These are phyloP conservation scores for Chlamydotis undulata DNA, from an alignment of 2,113 vertebrate genomes.

Conservation along the genomic window DNA sequence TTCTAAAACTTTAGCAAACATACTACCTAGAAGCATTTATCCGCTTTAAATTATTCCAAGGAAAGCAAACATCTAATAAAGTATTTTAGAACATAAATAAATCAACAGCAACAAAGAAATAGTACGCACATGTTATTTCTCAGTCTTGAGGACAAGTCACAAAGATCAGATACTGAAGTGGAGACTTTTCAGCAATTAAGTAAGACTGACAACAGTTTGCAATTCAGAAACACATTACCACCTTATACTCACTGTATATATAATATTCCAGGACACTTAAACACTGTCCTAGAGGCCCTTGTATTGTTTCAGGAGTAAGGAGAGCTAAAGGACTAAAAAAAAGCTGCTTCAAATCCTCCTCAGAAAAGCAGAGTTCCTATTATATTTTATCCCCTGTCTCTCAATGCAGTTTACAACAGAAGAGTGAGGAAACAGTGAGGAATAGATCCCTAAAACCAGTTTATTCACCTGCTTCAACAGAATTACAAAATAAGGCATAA, in stretches of 20 bases:
- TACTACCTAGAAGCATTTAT: not conserved
- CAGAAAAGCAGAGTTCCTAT: not conserved
- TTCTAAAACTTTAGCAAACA: not conserved
- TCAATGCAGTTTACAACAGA: not conserved
- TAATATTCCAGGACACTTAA: not conserved
- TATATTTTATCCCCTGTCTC: not conserved
- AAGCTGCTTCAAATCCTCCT: not conserved
- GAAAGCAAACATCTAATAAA: not conserved
- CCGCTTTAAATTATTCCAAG: not conserved
- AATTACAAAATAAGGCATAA: not conserved
- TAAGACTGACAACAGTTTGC: not conserved
- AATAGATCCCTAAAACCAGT: not conserved
- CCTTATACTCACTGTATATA: not conserved
- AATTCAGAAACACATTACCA: not conserved
- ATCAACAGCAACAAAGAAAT: not conserved
- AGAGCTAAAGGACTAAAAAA: not conserved
- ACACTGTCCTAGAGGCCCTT: not conserved
- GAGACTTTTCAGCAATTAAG: not conserved
- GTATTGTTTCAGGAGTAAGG: not conserved
- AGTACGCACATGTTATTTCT: not conserved
- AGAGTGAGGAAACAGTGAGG: not conserved
- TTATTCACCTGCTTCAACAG: not conserved
- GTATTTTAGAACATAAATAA: not conserved
- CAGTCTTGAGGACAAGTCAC: not conserved
- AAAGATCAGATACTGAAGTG: not conserved